A percentile compares a stretch with the other conserved stretches of the same genome.
phyloP scores from a whole-genome alignment of 2,113 vertebrate species.

The Noturus placidus region DNA sequence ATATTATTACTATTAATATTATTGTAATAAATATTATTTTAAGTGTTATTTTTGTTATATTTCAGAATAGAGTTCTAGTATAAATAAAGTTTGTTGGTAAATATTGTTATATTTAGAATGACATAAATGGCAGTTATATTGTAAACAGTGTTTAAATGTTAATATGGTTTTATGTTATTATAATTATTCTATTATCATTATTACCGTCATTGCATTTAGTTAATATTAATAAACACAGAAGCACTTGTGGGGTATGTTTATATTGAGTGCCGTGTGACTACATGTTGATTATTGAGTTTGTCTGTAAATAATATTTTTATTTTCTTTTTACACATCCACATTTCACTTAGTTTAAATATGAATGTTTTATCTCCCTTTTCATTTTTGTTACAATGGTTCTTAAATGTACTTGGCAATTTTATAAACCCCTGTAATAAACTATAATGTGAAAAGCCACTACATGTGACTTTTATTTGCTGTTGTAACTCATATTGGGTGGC shows the following conservation, averaged over 20 bases:
- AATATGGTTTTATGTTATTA: constrained; percentile 88
- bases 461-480: constrained; percentile 28
- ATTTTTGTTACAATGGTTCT: constrained; percentile 78
- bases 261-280: constrained; percentile 83
- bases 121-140: constrained; percentile 87
- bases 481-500: background rate
- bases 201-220: constrained; percentile 88
- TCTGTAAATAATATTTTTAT: constrained; percentile 86
- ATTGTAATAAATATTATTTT: constrained; percentile 84
- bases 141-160: constrained; percentile 92
- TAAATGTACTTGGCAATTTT: constrained; percentile 82
- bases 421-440: constrained; percentile 85
- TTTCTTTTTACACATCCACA: constrained; percentile 74
- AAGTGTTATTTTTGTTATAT: constrained; percentile 99
- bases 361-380: constrained; percentile 75
- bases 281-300: constrained; percentile 77
- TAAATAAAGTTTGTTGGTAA: constrained; percentile 89
- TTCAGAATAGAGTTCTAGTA: constrained; percentile 98
- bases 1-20: constrained; percentile 78
- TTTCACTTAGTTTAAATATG: constrained; percentile 77
- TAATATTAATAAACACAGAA: constrained; percentile 88
- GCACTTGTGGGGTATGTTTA: constrained; percentile 86
- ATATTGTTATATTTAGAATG: constrained; percentile 99
- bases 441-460: constrained; percentile 67
- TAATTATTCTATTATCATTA: constrained; percentile 78